Evolutionary conservation across 2,888 invertebrate genomes (phyloP).

Genomic region (Hartigia nigra): DNA sequence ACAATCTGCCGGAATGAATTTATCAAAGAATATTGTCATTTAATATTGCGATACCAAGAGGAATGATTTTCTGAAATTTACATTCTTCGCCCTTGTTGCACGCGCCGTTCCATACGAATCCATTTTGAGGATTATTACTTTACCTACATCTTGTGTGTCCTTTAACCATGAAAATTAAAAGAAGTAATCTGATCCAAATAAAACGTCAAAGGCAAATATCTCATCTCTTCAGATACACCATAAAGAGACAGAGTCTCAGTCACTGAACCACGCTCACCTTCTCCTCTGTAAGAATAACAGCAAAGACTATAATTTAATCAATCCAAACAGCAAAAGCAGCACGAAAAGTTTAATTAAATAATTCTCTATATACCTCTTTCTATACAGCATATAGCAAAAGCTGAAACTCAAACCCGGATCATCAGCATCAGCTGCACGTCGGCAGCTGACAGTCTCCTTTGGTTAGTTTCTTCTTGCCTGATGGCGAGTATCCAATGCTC

Average conservation of each 20-base stretch:
- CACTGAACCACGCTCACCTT: no score
- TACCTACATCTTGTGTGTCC: neutral
- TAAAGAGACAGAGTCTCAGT: neutral
- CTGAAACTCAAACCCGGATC: neutral
- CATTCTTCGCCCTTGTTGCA: neutral
- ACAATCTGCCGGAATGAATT: neutral
- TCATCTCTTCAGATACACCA: neutral
- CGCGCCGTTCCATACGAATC: neutral
- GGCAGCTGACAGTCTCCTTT: conserved; percentile 46
- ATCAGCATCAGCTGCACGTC: neutral
- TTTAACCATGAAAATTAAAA: neutral
- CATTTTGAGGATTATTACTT: neutral
- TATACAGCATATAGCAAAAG: neutral
- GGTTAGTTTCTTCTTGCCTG: conserved; percentile 27
- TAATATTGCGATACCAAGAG: neutral
- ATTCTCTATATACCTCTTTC: neutral
- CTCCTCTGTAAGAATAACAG: no score
- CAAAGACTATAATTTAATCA: no score
- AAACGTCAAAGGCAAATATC: neutral
- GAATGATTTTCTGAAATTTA: neutral
- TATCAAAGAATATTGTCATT: neutral
- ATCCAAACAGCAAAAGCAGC: no score
- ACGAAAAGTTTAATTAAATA: neutral
- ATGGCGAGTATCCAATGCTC: conserved; percentile 18
- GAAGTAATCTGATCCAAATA: neutral